These are phyloP conservation scores for Murina feae DNA, from an alignment of 2,113 vertebrate species.

Conservation along the genomic window DNA sequence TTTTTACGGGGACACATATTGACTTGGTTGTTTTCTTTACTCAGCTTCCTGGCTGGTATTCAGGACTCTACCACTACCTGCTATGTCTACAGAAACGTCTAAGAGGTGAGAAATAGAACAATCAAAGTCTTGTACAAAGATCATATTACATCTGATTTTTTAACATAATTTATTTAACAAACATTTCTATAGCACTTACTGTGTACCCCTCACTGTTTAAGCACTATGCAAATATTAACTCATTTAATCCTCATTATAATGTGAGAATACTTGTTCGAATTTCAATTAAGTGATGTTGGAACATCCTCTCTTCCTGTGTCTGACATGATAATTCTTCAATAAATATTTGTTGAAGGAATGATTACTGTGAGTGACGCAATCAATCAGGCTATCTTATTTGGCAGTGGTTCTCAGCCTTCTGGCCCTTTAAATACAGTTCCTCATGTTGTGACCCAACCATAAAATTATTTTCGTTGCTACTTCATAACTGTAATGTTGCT, in stretches of 20 bases:
- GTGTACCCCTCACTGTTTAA: constrained; percentile 22
- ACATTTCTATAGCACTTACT: constrained; percentile 52
- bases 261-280: constrained; percentile 50
- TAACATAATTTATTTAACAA: constrained; percentile 51
- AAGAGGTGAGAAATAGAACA: background rate
- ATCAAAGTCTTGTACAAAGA: background rate
- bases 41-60: background rate
- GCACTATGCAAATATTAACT: constrained; percentile 56
- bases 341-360: constrained; percentile 61
- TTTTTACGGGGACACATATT: background rate
- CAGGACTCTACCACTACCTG: background rate
- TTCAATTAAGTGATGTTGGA: constrained; percentile 51
- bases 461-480: no score
- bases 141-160: background rate
- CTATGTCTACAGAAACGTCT: background rate
- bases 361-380: constrained; percentile 57
- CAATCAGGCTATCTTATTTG: constrained; percentile 59
- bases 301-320: constrained; percentile 19
- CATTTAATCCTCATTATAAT: constrained; percentile 57
- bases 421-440: no score
- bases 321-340: constrained; percentile 49
- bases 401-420: no score
- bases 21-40: background rate
- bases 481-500: no score
- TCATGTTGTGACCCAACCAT: no score